These are phyloP conservation scores for Plecotus auritus DNA, from an alignment of 2,113 vertebrate species.

Conservation along the genomic window DNA sequence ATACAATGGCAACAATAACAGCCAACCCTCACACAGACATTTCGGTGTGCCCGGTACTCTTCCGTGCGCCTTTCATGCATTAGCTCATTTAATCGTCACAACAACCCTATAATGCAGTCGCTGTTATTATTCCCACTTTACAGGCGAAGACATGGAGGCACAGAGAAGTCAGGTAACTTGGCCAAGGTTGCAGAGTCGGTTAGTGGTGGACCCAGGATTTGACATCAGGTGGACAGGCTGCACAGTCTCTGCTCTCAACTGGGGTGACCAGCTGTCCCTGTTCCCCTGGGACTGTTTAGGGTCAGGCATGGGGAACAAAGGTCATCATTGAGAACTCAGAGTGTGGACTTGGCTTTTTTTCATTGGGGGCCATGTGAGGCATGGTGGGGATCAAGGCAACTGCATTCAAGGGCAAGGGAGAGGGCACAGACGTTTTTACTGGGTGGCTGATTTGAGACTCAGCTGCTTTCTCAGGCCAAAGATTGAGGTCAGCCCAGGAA, in stretches of 20 bases:
- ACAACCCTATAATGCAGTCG: not conserved
- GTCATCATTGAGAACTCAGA: not conserved
- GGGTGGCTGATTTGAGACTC: not conserved
- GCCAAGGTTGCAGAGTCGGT: not conserved
- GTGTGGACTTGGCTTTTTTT: not conserved
- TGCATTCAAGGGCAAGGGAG: not conserved
- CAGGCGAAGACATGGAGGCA: not conserved
- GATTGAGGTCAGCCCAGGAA: not conserved
- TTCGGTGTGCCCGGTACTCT: not conserved
- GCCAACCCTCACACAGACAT: not conserved
- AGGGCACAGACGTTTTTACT: not conserved
- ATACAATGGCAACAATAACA: not conserved
- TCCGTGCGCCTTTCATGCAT: rapidly evolving
- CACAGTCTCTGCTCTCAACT: not conserved
- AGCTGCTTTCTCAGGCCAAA: not conserved
- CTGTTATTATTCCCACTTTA: not conserved
- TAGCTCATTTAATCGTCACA: not conserved
- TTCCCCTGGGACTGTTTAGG: not conserved
- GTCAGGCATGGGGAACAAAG: not conserved
- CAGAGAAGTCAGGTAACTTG: not conserved
- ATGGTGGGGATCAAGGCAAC: not conserved
- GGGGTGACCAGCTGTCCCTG: not conserved
- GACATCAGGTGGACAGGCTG: not conserved
- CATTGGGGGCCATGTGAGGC: not conserved
- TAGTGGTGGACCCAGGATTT: not conserved